Evolutionary conservation across 2,888 invertebrate species (phyloP), one percentile per base, ranked within the genome.

Genomic region (Belgica antarctica): DNA sequence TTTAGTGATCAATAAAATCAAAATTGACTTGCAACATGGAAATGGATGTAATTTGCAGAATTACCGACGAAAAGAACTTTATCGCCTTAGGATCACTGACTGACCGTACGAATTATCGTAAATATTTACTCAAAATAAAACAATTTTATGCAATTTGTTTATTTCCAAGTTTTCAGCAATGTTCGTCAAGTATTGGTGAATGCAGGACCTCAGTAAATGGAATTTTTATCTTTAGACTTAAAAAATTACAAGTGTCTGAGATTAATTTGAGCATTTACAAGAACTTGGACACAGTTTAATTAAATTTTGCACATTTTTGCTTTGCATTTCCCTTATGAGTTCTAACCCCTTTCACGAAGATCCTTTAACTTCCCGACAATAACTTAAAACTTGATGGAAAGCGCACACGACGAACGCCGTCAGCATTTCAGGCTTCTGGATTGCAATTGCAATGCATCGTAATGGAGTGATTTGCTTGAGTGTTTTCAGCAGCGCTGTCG

Each of bases 71-170:
- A n/a, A 41, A n/a, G 41, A 12, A 41, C 3, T 15, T 12, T 4
- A 52, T 52, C 17, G 52, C 52, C 52, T 52, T 52, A n/a, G 52
- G 52, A 22, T 22, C 19, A 52, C 17, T 12, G 41, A n/a, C n/a
- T n/a, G n/a, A n/a, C n/a, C n/a, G n/a, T n/a, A n/a, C n/a, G n/a
- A n/a, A n/a, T n/a, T 10, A 31, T 31, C 41, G 41, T 52, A 22
- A 52, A 52, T 52, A 52, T 52, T 52, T 52, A 52, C 52, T 52
- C 52, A 52, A 17, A 52, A 52, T 52, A 52, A 52, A 52, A 52
- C 22, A 52, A 52, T 52, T 52, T 52, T n/a, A 3, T 5, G 52
- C 22, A 52, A 52, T 52, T 52, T 52, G 52, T 52, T 52, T 22
- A 22, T 17, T 10, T 22, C 17, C 5, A 8, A 5, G 2, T 10